These are phyloP conservation scores for Oxytorus armatus DNA, from an alignment of 2,888 invertebrate genomes.

Conservation along the genomic window DNA sequence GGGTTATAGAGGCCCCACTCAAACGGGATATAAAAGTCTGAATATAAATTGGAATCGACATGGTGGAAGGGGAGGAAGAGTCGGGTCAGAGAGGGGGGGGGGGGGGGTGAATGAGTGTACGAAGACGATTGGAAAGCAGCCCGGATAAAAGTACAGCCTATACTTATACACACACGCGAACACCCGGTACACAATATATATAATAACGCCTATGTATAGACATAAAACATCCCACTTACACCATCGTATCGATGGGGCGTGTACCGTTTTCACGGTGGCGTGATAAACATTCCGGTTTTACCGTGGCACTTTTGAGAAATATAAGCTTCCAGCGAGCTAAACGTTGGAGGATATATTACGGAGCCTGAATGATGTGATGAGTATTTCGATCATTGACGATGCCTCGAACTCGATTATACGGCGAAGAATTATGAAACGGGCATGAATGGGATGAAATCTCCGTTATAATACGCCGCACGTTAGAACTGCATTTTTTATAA, in stretches of 20 bases:
- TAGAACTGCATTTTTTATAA: constrained; percentile 9
- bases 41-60: constrained; percentile 63
- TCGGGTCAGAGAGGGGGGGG: too few species aligned
- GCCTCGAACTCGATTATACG: background rate
- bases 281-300: constrained; percentile 61
- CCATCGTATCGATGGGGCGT: constrained; percentile 42
- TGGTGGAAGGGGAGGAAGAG: too few species aligned
- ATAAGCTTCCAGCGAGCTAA: constrained; percentile 33
- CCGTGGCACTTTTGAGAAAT: constrained; percentile 22
- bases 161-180: background rate
- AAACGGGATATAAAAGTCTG: constrained; percentile 58
- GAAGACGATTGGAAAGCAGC: constrained; percentile 39
- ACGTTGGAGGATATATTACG: constrained; percentile 33
- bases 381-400: constrained; percentile 24
- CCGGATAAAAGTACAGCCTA: constrained; percentile 24
- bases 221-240: background rate
- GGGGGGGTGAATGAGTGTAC: constrained; percentile 6
- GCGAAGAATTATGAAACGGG: constrained; percentile 17
- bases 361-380: constrained; percentile 11
- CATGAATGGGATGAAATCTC: constrained; percentile 17
- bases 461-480: constrained; percentile 25
- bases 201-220: background rate
- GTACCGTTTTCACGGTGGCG: constrained; percentile 46
- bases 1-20: too few species aligned
- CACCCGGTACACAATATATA: constrained; percentile 28